Percentiles rank a stretch among this genome's conserved stretches.
phyloP scores from a whole-genome alignment of 2,113 vertebrate species.

The Naja naja region DNA sequence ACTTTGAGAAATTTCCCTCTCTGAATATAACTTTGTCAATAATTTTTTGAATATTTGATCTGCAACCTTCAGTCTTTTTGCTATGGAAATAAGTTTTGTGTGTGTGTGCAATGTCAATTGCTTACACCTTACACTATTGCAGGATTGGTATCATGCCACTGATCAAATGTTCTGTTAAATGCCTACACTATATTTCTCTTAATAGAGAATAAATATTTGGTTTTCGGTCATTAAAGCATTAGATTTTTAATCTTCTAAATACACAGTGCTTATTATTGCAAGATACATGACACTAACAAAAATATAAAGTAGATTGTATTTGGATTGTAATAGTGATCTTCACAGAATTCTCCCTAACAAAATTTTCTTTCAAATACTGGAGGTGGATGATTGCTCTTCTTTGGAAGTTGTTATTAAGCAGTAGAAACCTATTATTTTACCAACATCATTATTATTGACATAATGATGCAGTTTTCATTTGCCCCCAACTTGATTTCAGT shows the following conservation, averaged over 20 bases:
- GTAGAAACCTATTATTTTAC: neutral
- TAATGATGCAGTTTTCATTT: neutral
- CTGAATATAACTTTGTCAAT: conserved; percentile 1
- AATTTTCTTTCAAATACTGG: neutral
- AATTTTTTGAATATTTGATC: conserved; percentile 22
- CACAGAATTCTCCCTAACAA: neutral
- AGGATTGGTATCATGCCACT: neutral
- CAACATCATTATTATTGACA: neutral
- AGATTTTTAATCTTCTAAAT: neutral
- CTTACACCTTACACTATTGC: neutral
- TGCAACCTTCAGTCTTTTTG: conserved; percentile 2
- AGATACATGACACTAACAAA: neutral
- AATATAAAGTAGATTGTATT: neutral
- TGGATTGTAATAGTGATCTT: neutral
- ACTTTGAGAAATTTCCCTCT: conserved; percentile 9
- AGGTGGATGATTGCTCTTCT: neutral
- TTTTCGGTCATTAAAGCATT: conserved; percentile 5
- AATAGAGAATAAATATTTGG: neutral
- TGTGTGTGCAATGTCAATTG: neutral
- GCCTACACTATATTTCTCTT: neutral
- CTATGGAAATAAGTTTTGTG: conserved; percentile 10
- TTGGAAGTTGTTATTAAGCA: neutral
- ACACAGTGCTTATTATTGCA: neutral
- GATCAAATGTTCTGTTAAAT: neutral
- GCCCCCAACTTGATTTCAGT: neutral